phyloP scores from a whole-genome alignment of 2,888 invertebrate genomes.

The Boloria euphrosyne region DNA sequence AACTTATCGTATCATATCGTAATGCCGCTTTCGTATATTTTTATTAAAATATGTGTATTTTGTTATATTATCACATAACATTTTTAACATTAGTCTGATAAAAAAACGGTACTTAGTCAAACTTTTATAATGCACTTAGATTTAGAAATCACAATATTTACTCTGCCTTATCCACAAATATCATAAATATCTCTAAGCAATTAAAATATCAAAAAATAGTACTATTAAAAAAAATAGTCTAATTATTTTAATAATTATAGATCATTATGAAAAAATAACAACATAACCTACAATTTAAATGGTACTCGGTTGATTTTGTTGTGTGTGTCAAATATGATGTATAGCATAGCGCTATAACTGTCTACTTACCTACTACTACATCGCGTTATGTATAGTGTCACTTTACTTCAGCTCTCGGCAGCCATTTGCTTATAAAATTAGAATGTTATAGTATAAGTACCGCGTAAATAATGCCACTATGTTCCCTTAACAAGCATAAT shows the following conservation, averaged over 20 bases:
- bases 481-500: constrained; percentile 24
- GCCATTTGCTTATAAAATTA: constrained; percentile 82
- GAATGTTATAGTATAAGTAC: constrained; percentile 73
- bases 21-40: too few relatives aligned
- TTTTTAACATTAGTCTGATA: too few relatives aligned
- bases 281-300: constrained; percentile 15
- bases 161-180: too few relatives aligned
- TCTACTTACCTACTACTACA: constrained; percentile 44
- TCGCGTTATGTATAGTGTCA: constrained; percentile 59
- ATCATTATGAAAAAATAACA: constrained; percentile 7
- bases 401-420: constrained; percentile 75
- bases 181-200: too few relatives aligned
- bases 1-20: too few relatives aligned
- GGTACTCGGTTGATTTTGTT: constrained; percentile 17
- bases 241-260: constrained; percentile 1
- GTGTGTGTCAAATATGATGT: constrained; percentile 31
- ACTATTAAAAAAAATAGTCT: background rate
- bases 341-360: constrained; percentile 16
- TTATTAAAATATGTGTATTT: too few relatives aligned
- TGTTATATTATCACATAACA: too few relatives aligned
- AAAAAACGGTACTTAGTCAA: too few relatives aligned
- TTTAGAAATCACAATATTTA: too few relatives aligned
- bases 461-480: constrained; percentile 44
- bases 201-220: background rate
- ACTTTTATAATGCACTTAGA: too few relatives aligned